phyloP scores from a whole-genome alignment of 2,888 invertebrate genomes.

The Drepana falcataria region DNA sequence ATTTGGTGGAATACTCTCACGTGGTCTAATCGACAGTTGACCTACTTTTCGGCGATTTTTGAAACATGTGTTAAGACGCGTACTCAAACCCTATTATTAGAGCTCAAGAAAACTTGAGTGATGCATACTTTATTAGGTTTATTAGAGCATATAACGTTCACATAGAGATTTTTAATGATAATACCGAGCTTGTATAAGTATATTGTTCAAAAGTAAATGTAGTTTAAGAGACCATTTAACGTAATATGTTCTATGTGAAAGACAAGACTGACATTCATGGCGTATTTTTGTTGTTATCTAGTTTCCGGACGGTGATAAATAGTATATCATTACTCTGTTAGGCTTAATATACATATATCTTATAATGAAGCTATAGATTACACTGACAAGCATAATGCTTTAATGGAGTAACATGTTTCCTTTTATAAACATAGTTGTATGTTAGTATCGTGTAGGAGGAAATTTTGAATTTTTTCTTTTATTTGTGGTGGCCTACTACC shows the following conservation, averaged over 20 bases:
- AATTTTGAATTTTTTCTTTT: not conserved
- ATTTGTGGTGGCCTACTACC: slow-evolving; percentile 8
- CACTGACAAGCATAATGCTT: not conserved
- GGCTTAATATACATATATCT: too few species aligned
- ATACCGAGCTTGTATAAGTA: too few species aligned
- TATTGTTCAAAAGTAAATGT: too few species aligned
- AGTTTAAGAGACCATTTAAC: too few species aligned
- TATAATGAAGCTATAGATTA: too few species aligned
- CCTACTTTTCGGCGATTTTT: slow-evolving; percentile 47
- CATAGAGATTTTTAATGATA: too few species aligned
- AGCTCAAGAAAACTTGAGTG: slow-evolving; percentile 3
- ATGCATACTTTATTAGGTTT: not conserved
- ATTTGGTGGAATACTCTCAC: slow-evolving; percentile 45
- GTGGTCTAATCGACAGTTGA: slow-evolving; percentile 31
- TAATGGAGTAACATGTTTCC: not conserved
- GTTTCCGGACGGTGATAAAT: too few species aligned
- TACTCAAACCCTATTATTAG: slow-evolving; percentile 13
- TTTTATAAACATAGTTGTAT: not conserved
- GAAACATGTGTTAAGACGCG: slow-evolving; percentile 37
- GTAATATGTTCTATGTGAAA: too few species aligned
- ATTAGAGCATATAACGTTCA: not conserved
- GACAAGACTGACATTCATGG: too few species aligned
- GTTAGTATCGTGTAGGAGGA: not conserved
- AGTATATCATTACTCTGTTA: too few species aligned
- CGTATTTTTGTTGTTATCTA: too few species aligned